A percentile compares a stretch with the other conserved stretches of the same genome.
These are phyloP conservation scores for Parambassis ranga DNA, from an alignment of 2,797 vertebrate genomes.

Conservation along the genomic window DNA sequence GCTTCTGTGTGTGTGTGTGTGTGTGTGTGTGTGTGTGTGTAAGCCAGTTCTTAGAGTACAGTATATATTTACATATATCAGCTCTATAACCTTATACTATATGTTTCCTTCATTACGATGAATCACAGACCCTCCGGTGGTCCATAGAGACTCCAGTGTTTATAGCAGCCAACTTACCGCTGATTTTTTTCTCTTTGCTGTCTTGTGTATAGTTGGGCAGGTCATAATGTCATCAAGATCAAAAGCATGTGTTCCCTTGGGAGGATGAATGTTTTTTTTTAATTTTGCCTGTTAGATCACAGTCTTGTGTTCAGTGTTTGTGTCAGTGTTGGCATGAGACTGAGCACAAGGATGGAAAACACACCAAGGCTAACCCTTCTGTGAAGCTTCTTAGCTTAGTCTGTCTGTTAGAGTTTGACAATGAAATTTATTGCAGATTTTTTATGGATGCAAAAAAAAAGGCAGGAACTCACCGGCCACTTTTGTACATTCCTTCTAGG, in stretches of 20 bases:
- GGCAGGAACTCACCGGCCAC: no score
- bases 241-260: not conserved
- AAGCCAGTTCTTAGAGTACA: constrained; percentile 5
- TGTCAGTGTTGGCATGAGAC: not conserved
- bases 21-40: not conserved
- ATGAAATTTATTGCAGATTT: no score
- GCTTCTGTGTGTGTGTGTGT: constrained; percentile 18
- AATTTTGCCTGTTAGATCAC: no score
- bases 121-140: constrained; percentile 3
- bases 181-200: not conserved
- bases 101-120: no score
- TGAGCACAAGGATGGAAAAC: no score
- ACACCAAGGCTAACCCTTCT: no score
- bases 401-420: no score
- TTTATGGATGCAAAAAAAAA: no score
- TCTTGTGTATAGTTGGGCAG: not conserved
- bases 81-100: no score
- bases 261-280: not conserved
- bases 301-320: not conserved
- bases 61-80: no score
- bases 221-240: constrained; percentile 5
- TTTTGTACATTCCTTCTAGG: no score
- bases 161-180: not conserved
- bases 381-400: no score
- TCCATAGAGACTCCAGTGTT: not conserved